Percentiles rank a stretch among this genome's conserved stretches.
Conservation (phyloP, 2,888 invertebrate species). For the Mylabris sibirica region DNA sequence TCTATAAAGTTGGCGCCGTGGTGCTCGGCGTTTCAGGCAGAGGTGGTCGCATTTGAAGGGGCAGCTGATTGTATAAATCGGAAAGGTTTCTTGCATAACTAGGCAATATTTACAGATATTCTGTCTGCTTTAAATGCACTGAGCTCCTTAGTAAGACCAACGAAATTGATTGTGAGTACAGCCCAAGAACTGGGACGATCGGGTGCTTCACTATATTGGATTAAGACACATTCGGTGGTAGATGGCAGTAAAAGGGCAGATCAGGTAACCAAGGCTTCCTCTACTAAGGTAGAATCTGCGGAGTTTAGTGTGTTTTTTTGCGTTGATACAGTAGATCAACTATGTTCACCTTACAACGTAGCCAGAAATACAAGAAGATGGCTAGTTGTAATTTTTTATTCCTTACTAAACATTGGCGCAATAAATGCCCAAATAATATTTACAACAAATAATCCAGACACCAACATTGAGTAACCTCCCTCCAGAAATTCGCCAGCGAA, state of each 20-base stretch:
- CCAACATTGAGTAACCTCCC: too few species aligned
- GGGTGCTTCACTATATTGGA: background rate
- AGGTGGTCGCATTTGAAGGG: background rate
- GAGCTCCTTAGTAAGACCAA: background rate
- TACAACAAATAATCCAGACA: too few species aligned
- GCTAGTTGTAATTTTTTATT: too few species aligned
- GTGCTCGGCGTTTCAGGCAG: background rate
- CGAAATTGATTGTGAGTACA: background rate
- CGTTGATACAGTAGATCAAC: too few species aligned
- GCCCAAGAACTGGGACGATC: background rate
- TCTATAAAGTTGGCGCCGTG: background rate
- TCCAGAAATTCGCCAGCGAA: too few species aligned
- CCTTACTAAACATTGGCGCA: too few species aligned
- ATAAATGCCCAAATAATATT: too few species aligned
- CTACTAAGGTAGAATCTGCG: too few species aligned
- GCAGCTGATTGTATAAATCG: background rate
- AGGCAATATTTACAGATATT: background rate
- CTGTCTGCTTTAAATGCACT: background rate
- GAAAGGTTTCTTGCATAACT: background rate
- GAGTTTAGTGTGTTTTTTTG: too few species aligned
- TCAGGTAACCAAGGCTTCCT: too few species aligned
- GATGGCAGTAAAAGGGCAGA: background rate
- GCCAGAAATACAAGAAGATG: too few species aligned
- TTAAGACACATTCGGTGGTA: background rate
- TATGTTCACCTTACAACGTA: too few species aligned